Evolutionary conservation across 1,140 invertebrate species (phyloP).

Genomic region (Aradophagus sp.): DNA sequence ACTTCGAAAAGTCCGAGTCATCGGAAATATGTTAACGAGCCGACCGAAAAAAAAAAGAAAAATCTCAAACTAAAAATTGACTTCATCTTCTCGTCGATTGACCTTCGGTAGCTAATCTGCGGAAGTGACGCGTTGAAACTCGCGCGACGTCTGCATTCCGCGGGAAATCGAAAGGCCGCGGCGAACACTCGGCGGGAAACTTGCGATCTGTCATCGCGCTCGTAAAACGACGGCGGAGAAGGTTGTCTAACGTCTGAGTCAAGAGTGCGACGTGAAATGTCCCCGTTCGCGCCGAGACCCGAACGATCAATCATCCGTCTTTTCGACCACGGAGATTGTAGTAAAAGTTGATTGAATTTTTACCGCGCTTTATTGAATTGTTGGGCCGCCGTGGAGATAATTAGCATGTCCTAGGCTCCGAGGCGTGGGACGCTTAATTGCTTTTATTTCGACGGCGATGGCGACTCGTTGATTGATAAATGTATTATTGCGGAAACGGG

Average conservation of each 20-base stretch:
- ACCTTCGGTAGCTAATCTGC: conserved; percentile 37
- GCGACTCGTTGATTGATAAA: conserved; percentile 38
- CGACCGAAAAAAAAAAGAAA: too few species aligned
- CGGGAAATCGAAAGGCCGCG: conserved; percentile 51
- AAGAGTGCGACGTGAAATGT: conserved; percentile 41
- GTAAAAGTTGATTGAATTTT: conserved; percentile 47
- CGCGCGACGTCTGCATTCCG: conserved; percentile 44
- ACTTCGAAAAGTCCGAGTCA: too few species aligned
- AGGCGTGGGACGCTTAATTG: conserved; percentile 25
- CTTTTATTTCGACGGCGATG: conserved; percentile 29
- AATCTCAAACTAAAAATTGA: too few species aligned
- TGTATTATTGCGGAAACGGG: conserved; percentile 31
- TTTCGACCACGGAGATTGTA: conserved; percentile 31
- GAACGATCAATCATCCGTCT: conserved; percentile 52
- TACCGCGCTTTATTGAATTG: conserved; percentile 50
- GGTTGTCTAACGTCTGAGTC: conserved; percentile 48
- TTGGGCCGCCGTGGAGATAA: conserved; percentile 26
- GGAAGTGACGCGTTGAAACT: conserved; percentile 32
- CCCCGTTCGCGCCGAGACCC: conserved; percentile 31
- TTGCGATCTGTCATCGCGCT: conserved; percentile 51
- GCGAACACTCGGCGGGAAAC: conserved; percentile 43
- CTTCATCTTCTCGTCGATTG: background rate
- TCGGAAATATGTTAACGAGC: too few species aligned
- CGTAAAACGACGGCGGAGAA: conserved; percentile 43
- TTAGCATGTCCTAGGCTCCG: conserved; percentile 26